These are phyloP conservation scores for Proterorhinus semilunaris DNA, from an alignment of 2,113 vertebrate genomes.

Conservation along the genomic window DNA sequence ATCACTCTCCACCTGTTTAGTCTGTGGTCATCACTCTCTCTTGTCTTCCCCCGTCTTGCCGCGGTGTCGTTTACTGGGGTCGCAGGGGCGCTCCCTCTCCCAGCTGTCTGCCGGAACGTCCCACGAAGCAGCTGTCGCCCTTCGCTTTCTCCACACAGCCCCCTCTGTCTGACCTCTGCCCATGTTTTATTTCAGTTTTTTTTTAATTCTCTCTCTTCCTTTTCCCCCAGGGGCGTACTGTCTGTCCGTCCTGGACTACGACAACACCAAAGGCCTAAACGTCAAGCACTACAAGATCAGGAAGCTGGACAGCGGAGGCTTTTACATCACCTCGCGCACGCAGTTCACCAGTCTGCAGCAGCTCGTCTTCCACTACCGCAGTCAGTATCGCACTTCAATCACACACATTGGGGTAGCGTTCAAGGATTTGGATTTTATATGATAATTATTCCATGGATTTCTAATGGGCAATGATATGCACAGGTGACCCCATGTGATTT, in stretches of 20 bases:
- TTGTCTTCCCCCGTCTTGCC: not conserved
- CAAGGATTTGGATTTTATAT: not conserved
- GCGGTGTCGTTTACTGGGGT: conserved; percentile 12
- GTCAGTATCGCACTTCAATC: conserved; percentile 35
- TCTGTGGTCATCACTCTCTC: not conserved
- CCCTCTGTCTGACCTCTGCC: conserved; percentile 30
- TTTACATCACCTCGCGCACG: conserved; percentile 96
- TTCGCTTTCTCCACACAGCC: not conserved
- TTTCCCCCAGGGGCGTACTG: conserved; percentile 87
- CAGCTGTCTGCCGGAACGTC: conserved; percentile 48
- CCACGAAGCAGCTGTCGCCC: conserved; percentile 53
- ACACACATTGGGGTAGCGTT: too few species aligned
- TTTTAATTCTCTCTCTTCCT: not conserved
- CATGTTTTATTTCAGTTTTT: conserved; percentile 11
- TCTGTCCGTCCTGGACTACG: conserved; percentile 92
- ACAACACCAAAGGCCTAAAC: conserved; percentile 91
- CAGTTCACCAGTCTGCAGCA: conserved; percentile 95
- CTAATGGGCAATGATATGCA: too few species aligned
- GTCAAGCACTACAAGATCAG: conserved; percentile 98
- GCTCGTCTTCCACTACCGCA: conserved; percentile 92
- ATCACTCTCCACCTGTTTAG: not conserved
- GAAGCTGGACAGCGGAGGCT: conserved; percentile 92
- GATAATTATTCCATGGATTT: not conserved
- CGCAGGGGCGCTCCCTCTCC: conserved; percentile 14
- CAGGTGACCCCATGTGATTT: too few species aligned